Evolutionary conservation across 2,888 invertebrate species (phyloP), one percentile per base, ranked within the genome.

Genomic region (Amphipoea lucens): DNA sequence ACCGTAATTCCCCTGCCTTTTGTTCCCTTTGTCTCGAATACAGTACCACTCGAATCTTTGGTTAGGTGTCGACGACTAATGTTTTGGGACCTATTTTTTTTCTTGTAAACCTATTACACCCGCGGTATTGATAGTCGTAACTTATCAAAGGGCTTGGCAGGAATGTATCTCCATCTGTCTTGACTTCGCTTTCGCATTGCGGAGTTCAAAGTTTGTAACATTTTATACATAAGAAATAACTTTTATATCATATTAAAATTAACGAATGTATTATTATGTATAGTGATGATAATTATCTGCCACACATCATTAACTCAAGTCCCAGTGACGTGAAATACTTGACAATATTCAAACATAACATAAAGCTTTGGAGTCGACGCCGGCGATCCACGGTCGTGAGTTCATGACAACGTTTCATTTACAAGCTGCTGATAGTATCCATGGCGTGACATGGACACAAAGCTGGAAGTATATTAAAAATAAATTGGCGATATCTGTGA

Each of bases 1-100:
- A 90, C 92, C 91, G 93, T 94, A 93, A 94, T 93, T 92, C 91
- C 89, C 82, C 90, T 88, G 91, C 90, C 92, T 93, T 93, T 94
- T 94, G 94, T 94, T 92, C 89, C 90, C 92, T 94, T 94, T 94
- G 93, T 94, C 89, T 92, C 86, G 85, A 78, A 80, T 80, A 88
- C 89, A 87, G 88, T 88, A 85, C 89, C 90, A 89, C 91, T 90
- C 89, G 79, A 90, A 89, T 86, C 85, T 90, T 87, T 84, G 75
- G 85, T 87, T 87, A 87, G 88, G 87, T 90, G 89, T 88, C 86
- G 82, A 78, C 84, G 82, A 88, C 84, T 87, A 90, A 87, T 91
- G 88, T 89, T 91, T 91, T 87, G 73, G 40, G 68, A 67, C 69
- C 60, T 40, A 81, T 62, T 82, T 84, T 77, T 83, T 83, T 82